A percentile compares a stretch with the other conserved stretches of the same genome.
These are phyloP conservation scores for Thalpophila matura DNA, from an alignment of 2,888 invertebrate species.

Conservation along the genomic window DNA sequence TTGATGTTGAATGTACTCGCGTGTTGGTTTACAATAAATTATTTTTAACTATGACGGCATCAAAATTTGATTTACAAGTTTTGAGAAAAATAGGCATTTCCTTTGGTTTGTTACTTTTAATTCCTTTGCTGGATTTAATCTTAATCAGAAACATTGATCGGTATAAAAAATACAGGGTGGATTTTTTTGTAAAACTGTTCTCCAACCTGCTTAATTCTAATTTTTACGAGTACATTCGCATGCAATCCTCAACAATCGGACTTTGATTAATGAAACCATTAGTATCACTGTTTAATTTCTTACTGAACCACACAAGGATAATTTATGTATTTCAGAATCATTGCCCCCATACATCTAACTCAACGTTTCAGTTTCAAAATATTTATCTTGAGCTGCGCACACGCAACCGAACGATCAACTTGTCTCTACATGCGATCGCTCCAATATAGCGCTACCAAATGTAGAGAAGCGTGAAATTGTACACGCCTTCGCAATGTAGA, in stretches of 20 bases:
- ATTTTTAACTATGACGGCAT: no score
- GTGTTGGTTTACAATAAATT: no score
- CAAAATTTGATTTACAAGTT: neutral
- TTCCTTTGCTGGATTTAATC: no score
- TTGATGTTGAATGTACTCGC: no score
- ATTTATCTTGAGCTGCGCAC: conserved; percentile 36
- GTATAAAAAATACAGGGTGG: no score
- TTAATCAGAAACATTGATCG: no score
- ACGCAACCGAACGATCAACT: conserved; percentile 62
- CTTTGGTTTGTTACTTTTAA: no score
- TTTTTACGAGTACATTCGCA: neutral
- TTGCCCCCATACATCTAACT: conserved; percentile 39
- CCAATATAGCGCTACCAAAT: conserved; percentile 61
- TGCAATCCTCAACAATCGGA: neutral
- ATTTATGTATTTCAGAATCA: conserved; percentile 20
- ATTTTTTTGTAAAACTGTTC: no score
- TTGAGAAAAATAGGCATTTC: neutral
- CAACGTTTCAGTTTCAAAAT: conserved; percentile 58
- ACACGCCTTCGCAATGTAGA: conserved; percentile 65
- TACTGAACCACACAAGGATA: conserved; percentile 3
- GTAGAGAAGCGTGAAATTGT: conserved; percentile 73
- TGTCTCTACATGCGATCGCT: conserved; percentile 65
- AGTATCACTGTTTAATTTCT: conserved; percentile 1
- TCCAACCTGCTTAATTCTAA: no score
- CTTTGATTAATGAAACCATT: conserved; percentile 10